A percentile compares a stretch with the other conserved stretches of the same genome.
These are phyloP conservation scores for Phylloscopus trochilus DNA, from an alignment of 2,113 vertebrate species.

Conservation along the genomic window DNA sequence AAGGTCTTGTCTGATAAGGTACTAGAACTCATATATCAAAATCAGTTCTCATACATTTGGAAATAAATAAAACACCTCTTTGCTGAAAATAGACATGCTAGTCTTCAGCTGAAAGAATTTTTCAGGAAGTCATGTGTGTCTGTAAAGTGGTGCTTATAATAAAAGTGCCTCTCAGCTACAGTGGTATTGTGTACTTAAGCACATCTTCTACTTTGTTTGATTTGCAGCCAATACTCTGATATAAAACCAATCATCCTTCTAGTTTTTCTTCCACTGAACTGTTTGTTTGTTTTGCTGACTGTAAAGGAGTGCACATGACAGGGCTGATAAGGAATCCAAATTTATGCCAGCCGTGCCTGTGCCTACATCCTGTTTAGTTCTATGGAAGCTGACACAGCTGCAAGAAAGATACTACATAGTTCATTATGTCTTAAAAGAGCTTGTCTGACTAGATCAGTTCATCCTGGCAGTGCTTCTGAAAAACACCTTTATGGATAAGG, in stretches of 20 bases:
- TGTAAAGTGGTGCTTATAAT: neutral
- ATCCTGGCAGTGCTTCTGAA: neutral
- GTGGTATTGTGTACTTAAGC: neutral
- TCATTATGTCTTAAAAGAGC: neutral
- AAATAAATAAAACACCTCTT: neutral
- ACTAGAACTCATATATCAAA: neutral
- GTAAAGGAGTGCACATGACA: neutral
- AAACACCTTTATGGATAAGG: neutral
- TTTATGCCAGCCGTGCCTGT: neutral
- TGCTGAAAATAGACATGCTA: neutral
- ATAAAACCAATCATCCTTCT: neutral
- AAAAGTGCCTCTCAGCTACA: neutral
- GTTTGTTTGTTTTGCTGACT: constrained; percentile 14
- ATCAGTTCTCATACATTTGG: neutral
- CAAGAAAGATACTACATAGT: neutral
- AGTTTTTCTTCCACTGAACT: neutral
- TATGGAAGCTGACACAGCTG: neutral
- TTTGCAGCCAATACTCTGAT: neutral
- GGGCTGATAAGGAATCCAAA: constrained; percentile 20
- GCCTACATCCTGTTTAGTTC: neutral
- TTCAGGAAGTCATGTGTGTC: neutral
- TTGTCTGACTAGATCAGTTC: neutral
- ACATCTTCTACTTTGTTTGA: neutral
- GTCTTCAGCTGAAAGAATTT: neutral
- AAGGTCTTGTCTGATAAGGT: neutral